Base-by-base conservation (phyloP, 2,888 invertebrate genomes). In the Rhogogaster chlorosoma region DNA sequence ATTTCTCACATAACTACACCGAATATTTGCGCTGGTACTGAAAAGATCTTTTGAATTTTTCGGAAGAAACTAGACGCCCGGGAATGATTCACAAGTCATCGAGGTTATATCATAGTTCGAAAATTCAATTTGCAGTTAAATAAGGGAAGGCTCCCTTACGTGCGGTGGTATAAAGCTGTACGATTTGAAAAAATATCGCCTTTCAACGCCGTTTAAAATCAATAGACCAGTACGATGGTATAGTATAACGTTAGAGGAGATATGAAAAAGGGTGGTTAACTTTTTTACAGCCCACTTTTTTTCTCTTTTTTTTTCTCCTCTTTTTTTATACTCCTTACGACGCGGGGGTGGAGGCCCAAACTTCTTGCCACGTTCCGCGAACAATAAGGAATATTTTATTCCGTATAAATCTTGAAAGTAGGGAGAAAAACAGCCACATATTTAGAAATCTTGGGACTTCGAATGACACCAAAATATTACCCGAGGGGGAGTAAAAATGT, bases 311-410 rank as follows among this genome's bases (percentile, higher is more conserved):
- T 12, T 10, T 29, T 18, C 26, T 26, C 12, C 22, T 75, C 45
- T 9, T 29, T 70, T 10, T 32, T 29, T 36, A 32, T 45, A 45
- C 45, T 75, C 12, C 45, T 75, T 15, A 45, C 75, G 53, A 49
- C 29, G 49, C n/a, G 18, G 77, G 29, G 29, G 18, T 45, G 45
- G 29, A 73, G 42, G 73, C 38, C 73, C 77, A 80, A 80, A 80
- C 80, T 61, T 80, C 26, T 80, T 36, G 57, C 80, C 80, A 80
- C 78, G 78, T 61, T 61, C 18, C 61, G n/a, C 57, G 61, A 57
- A 80, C 61, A 61, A 80, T 80, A 80, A 36, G 80, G 36, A 57
- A 80, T 61, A 80, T 80, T 80, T 61, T 80, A 61, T 61, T 80
- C 57, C 61, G 38, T 61, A 80, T 80, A 80, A 80, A 80, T 80